A percentile compares a stretch with the other conserved stretches of the same genome.
Evolutionary conservation across 2,113 vertebrate species (phyloP).

Genomic region (Centrocercus urophasianus): DNA sequence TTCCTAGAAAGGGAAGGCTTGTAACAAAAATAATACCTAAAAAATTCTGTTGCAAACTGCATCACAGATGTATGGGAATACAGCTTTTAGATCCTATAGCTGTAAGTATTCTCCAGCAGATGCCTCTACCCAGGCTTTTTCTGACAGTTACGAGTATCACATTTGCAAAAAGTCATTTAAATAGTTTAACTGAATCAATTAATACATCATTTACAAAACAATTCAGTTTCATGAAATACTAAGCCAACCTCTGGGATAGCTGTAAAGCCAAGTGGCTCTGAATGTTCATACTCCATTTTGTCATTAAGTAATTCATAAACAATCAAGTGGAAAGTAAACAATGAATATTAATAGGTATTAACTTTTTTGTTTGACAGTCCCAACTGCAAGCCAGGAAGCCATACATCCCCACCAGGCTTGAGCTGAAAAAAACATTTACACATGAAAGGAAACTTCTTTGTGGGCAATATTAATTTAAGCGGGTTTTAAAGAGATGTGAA

Average conservation of each 20-base stretch:
- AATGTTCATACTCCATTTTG: neutral
- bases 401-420: neutral
- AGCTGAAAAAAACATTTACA: neutral
- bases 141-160: neutral
- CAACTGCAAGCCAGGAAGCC: neutral
- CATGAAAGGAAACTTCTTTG: neutral
- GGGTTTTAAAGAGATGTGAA: slow-evolving; percentile 13
- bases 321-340: slow-evolving; percentile 22
- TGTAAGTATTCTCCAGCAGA: neutral
- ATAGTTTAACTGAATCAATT: slow-evolving; percentile 8
- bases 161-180: neutral
- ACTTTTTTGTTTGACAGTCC: neutral
- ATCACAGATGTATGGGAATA: neutral
- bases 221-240: neutral
- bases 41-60: neutral
- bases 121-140: neutral
- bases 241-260: neutral
- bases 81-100: neutral
- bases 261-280: neutral
- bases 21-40: neutral
- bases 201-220: slow-evolving; percentile 8
- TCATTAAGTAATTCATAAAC: neutral
- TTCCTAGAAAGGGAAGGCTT: neutral
- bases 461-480: neutral
- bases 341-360: slow-evolving; percentile 23